phyloP scores from a whole-genome alignment of 2,797 vertebrate genomes.

The Pangasius macronema region DNA sequence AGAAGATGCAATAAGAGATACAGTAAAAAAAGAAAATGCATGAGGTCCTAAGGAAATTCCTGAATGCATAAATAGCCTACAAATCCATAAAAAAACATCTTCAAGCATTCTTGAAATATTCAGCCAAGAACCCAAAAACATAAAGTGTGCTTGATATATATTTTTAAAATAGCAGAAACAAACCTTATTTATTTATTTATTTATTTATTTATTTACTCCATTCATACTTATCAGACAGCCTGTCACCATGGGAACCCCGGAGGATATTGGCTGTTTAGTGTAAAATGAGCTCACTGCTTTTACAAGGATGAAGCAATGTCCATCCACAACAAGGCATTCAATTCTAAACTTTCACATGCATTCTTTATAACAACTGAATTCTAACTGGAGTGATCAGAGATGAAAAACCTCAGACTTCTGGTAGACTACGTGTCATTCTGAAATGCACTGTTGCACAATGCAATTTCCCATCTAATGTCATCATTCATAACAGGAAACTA shows the following conservation, averaged over 20 bases:
- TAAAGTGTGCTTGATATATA: neutral
- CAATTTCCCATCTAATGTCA: neutral
- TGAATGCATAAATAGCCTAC: neutral
- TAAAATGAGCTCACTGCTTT: conserved; percentile 25
- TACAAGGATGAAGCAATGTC: neutral
- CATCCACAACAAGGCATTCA: neutral
- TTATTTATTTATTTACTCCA: conserved; percentile 7
- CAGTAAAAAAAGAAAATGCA: neutral
- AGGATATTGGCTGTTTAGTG: conserved; percentile 36
- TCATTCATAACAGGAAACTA: neutral
- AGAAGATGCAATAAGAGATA: neutral
- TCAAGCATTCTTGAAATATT: too few relatives aligned
- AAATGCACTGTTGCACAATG: neutral
- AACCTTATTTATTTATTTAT: neutral
- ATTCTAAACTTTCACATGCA: neutral
- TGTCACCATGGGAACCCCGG: conserved; percentile 55
- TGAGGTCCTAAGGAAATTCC: neutral
- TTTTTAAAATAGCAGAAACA: conserved; percentile 24
- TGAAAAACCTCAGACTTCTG: neutral
- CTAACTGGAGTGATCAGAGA: neutral
- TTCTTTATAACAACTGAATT: neutral
- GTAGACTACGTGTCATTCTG: too few relatives aligned
- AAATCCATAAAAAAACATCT: neutral
- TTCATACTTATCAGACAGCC: conserved; percentile 57
- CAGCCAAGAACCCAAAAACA: neutral